Evolutionary conservation across 2,888 invertebrate species (phyloP).

Genomic region (Agrilus mali): DNA sequence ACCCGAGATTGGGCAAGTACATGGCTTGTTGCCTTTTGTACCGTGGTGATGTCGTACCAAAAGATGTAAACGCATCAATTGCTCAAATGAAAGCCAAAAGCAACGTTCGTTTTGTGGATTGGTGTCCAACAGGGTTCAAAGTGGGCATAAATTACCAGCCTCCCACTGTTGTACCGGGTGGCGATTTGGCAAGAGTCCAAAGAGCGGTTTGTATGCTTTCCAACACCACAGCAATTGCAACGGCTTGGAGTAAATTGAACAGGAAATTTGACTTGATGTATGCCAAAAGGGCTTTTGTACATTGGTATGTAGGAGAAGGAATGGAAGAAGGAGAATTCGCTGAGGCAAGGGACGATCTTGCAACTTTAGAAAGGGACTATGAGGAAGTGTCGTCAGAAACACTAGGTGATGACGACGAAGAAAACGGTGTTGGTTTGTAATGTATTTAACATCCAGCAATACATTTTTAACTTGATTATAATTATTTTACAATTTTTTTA

Average conservation of each 20-base stretch:
- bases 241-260: constrained; percentile 81
- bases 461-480: too few relatives aligned
- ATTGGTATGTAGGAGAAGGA: constrained; percentile 72
- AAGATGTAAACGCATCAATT: constrained; percentile 78
- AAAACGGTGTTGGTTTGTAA: constrained; percentile 8
- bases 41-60: constrained; percentile 81
- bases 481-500: too few relatives aligned
- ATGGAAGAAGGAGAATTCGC: constrained; percentile 78
- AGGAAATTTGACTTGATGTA: constrained; percentile 94
- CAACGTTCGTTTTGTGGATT: constrained; percentile 81
- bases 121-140: constrained; percentile 90
- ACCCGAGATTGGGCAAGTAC: constrained; percentile 73
- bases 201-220: constrained; percentile 82
- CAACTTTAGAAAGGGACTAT: constrained; percentile 59
- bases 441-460: background rate
- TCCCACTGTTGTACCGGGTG: constrained; percentile 63
- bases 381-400: constrained; percentile 58
- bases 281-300: constrained; percentile 86
- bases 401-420: constrained; percentile 19
- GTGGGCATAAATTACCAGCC: constrained; percentile 52
- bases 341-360: constrained; percentile 69
- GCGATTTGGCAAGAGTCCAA: constrained; percentile 69
- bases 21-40: constrained; percentile 83
- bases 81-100: constrained; percentile 64
- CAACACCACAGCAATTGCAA: constrained; percentile 84